Conservation (phyloP, 2,113 vertebrate genomes). For the Micromys minutus region DNA sequence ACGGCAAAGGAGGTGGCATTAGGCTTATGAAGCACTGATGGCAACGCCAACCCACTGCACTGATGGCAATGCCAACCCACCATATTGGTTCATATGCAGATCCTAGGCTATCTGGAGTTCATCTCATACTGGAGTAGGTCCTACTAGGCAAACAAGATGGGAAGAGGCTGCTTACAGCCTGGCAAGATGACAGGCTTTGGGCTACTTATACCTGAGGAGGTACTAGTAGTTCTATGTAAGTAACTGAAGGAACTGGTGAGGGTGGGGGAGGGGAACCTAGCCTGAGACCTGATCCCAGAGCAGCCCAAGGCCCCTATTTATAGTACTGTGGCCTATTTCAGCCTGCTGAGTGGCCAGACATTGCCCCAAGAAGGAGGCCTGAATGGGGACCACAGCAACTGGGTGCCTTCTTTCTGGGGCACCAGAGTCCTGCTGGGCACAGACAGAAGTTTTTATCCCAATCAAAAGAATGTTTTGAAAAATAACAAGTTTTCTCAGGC, state of each 20-base stretch:
- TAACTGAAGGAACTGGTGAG: neutral
- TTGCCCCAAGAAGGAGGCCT: slow-evolving; percentile 58
- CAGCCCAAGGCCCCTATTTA: slow-evolving; percentile 59
- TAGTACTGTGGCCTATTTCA: slow-evolving; percentile 63
- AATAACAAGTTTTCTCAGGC: slow-evolving; percentile 21
- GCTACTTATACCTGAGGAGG: neutral
- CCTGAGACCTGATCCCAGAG: slow-evolving; percentile 28
- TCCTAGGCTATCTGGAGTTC: neutral
- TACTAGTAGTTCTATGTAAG: slow-evolving; percentile 37
- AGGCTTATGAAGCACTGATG: neutral
- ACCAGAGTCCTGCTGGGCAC: slow-evolving; percentile 38
- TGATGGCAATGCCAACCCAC: neutral
- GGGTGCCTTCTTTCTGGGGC: slow-evolving; percentile 47
- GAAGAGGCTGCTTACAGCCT: neutral
- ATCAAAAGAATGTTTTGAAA: slow-evolving; percentile 49
- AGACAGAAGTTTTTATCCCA: slow-evolving; percentile 52
- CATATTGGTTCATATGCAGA: neutral
- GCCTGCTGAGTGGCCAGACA: slow-evolving; percentile 42
- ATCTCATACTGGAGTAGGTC: neutral
- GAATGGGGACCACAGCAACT: slow-evolving; percentile 24
- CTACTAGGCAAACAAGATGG: neutral
- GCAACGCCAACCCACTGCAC: neutral
- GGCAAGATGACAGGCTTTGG: neutral
- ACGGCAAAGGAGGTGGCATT: neutral
- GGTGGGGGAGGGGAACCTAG: neutral